phyloP scores from a whole-genome alignment of 2,888 invertebrate genomes.

The Nomada goodeniana region DNA sequence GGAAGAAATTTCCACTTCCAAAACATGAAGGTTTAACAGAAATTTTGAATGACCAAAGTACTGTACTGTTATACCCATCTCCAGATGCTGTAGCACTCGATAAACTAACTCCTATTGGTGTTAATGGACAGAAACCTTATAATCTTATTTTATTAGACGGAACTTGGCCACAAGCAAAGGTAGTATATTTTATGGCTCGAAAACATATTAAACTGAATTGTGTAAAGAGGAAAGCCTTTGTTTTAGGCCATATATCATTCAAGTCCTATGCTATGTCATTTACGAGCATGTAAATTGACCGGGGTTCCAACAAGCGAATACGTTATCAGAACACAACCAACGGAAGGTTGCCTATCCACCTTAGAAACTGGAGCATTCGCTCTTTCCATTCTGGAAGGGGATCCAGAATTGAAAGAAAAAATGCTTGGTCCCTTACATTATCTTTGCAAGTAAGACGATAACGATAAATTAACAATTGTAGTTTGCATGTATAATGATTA shows the following conservation, averaged over 20 bases:
- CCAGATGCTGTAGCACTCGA: slow-evolving; percentile 89
- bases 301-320: slow-evolving; percentile 92
- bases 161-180: slow-evolving; percentile 97
- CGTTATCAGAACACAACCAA: slow-evolving; percentile 96
- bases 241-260: slow-evolving; percentile 92
- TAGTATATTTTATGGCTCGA: slow-evolving; percentile 50
- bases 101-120: slow-evolving; percentile 84
- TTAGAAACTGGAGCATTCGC: slow-evolving; percentile 94
- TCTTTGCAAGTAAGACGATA: slow-evolving; percentile 87
- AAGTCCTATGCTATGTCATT: slow-evolving; percentile 90
- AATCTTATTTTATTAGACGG: slow-evolving; percentile 96
- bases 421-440: slow-evolving; percentile 92
- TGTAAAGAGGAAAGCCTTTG: not conserved
- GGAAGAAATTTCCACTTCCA: slow-evolving; percentile 92
- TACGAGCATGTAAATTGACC: slow-evolving; percentile 93
- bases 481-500: slow-evolving; percentile 2
- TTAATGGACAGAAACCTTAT: slow-evolving; percentile 85
- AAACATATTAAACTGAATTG: not conserved
- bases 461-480: not conserved
- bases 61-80: slow-evolving; percentile 93
- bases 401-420: slow-evolving; percentile 87
- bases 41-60: slow-evolving; percentile 88
- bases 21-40: slow-evolving; percentile 88
- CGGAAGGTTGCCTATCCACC: slow-evolving; percentile 95
- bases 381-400: slow-evolving; percentile 90